phyloP scores from a whole-genome alignment of 2,113 vertebrate species.

The Trichomycterus rosablanca region DNA sequence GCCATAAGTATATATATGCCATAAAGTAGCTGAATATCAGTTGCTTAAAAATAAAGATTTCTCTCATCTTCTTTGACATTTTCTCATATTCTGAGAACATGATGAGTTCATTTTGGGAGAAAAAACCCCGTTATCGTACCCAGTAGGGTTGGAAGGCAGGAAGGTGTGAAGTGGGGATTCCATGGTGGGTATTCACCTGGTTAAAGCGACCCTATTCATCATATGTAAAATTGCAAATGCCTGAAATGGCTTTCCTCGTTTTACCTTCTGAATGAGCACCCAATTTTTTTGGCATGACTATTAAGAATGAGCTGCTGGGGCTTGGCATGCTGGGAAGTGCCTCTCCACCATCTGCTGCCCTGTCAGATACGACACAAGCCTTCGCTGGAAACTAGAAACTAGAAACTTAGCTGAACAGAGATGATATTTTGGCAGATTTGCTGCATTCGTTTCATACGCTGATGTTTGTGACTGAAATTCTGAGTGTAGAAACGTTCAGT shows the following conservation, averaged over 20 bases:
- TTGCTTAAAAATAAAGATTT: no score
- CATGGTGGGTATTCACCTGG: not conserved
- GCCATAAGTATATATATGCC: no score
- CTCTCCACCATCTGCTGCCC: conserved; percentile 67
- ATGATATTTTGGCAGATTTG: conserved; percentile 21
- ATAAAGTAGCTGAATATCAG: no score
- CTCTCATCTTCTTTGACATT: not conserved
- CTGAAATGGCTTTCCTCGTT: conserved; percentile 49
- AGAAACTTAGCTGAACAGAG: conserved; percentile 12
- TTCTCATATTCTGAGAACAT: not conserved
- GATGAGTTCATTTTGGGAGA: conserved; percentile 1
- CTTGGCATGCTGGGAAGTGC: conserved; percentile 59
- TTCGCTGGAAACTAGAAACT: conserved; percentile 34
- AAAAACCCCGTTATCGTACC: not conserved
- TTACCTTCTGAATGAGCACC: conserved; percentile 57
- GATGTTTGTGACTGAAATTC: conserved; percentile 9
- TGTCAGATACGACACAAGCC: conserved; percentile 44
- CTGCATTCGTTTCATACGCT: conserved; percentile 16
- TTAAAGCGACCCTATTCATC: not conserved
- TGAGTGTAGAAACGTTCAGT: not conserved
- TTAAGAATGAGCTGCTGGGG: conserved; percentile 50
- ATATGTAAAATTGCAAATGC: not conserved
- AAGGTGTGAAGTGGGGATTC: conserved; percentile 2
- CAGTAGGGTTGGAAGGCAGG: not conserved
- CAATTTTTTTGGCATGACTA: conserved; percentile 56